Conservation (phyloP, 1,140 invertebrate genomes). For the Stegodyphus mimosarum region DNA sequence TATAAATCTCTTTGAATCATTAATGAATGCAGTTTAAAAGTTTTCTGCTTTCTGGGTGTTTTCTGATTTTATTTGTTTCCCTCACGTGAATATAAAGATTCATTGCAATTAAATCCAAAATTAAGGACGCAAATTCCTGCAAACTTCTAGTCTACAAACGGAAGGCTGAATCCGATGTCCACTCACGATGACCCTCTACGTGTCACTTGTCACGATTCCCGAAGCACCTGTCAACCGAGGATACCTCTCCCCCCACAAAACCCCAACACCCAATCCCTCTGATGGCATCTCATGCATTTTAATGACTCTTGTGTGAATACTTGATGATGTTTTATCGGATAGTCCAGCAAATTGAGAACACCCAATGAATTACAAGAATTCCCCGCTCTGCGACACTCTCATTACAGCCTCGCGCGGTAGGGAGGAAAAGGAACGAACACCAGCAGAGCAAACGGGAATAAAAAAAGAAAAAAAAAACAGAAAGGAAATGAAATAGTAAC, state of each 20-base stretch:
- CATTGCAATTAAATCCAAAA: no score
- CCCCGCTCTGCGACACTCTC: conserved; percentile 38
- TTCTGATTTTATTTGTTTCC: no score
- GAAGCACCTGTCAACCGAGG: neutral
- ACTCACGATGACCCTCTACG: neutral
- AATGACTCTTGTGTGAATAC: conserved; percentile 31
- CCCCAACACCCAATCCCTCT: neutral
- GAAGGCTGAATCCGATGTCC: neutral
- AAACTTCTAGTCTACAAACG: no score
- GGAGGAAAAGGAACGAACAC: neutral
- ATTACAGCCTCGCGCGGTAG: conserved; percentile 5
- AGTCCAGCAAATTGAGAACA: conserved; percentile 36
- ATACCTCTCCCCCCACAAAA: no score
- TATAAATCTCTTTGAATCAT: no score
- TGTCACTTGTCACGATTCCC: neutral
- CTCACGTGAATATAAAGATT: no score
- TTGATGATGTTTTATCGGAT: conserved; percentile 57
- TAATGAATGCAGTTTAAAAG: no score
- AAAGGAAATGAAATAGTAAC: neutral
- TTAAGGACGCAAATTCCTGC: no score
- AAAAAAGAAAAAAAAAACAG: conserved; percentile 11
- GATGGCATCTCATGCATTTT: conserved; percentile 38
- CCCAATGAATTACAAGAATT: conserved; percentile 46
- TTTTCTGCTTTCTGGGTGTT: no score
- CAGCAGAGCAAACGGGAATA: neutral